Conservation (phyloP, 92 coral and sea anemone species). For the Paramuricea clavata region DNA sequence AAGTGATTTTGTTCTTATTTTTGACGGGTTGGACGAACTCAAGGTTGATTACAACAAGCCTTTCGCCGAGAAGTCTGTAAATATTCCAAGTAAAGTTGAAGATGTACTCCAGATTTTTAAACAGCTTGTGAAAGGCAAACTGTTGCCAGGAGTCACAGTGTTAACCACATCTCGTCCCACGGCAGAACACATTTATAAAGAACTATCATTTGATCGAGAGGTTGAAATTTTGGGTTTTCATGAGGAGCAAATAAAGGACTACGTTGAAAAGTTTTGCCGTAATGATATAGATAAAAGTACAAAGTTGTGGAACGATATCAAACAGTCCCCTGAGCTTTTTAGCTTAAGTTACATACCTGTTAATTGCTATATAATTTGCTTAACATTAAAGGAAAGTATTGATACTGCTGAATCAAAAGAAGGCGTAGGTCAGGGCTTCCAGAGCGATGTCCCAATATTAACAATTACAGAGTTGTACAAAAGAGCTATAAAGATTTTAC, state of each 20-base stretch:
- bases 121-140: conserved; percentile 45
- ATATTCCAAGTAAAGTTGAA: background rate
- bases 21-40: conserved; percentile 76
- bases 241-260: conserved; percentile 50
- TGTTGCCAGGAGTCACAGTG: conserved; percentile 67
- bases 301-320: conserved; percentile 49
- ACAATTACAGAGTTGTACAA: conserved; percentile 32
- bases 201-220: conserved; percentile 25
- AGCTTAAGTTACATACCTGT: conserved; percentile 71
- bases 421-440: background rate
- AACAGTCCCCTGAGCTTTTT: conserved; percentile 40
- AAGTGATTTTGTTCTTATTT: conserved; percentile 48
- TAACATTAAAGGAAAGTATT: conserved; percentile 10
- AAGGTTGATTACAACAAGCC: conserved; percentile 5
- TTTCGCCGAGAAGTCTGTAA: conserved; percentile 15
- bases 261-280: conserved; percentile 46
- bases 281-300: background rate
- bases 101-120: background rate
- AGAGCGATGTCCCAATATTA: conserved; percentile 1
- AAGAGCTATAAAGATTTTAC: conserved; percentile 11
- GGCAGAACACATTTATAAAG: conserved; percentile 42
- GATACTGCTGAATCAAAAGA: background rate
- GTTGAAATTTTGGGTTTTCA: conserved; percentile 73
- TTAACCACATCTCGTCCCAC: conserved; percentile 67
- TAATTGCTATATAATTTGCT: conserved; percentile 58